Base-by-base conservation (phyloP, 1,140 invertebrate genomes). In the Nomia melanderi region DNA sequence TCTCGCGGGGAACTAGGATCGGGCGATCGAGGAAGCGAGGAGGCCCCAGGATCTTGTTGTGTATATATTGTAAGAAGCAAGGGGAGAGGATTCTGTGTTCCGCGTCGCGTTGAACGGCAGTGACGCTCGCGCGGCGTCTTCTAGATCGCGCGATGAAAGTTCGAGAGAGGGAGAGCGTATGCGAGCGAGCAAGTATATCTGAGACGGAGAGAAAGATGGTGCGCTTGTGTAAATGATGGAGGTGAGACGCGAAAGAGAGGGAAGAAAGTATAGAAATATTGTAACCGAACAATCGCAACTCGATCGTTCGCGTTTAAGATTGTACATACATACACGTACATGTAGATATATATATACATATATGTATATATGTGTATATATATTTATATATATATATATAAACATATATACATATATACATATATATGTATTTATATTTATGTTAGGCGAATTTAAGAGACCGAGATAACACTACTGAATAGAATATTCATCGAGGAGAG, bases 391-490 rank as follows among this genome's bases (percentile, higher is more conserved):
- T n/a, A n/a, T n/a, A n/a, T n/a, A n/a, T n/a, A n/a, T n/a, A n/a
- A n/a, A n/a, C n/a, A n/a, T n/a, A n/a, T n/a, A n/a, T n/a, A n/a
- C n/a, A n/a, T n/a, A n/a, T n/a, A n/a, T n/a, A n/a, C n/a, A n/a
- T n/a, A n/a, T n/a, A n/a, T n/a, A n/a, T n/a, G n/a, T n/a, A n/a
- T n/a, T n/a, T n/a, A 78, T 78, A 73, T 81, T 62, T 81, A 78
- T 81, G 29, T 78, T 78, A 74, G 50, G 1, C 25, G 31, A 71
- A 57, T 11, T 57, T 65, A 53, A 66, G n/a, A 72, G 64, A 81
- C 39, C 54, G 59, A 74, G 44, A 59, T 57, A 73, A 64, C 25
- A 78, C 50, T 65, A 33, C 11, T 14, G n/a, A 31, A 71, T 81
- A 57, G 50, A 54, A 23, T 77, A 67, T 82, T 82, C 65, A 36